Percentiles rank a stretch among this genome's conserved stretches.
phyloP scores from a whole-genome alignment of 2,113 vertebrate genomes.

The Crypturellus undulatus region DNA sequence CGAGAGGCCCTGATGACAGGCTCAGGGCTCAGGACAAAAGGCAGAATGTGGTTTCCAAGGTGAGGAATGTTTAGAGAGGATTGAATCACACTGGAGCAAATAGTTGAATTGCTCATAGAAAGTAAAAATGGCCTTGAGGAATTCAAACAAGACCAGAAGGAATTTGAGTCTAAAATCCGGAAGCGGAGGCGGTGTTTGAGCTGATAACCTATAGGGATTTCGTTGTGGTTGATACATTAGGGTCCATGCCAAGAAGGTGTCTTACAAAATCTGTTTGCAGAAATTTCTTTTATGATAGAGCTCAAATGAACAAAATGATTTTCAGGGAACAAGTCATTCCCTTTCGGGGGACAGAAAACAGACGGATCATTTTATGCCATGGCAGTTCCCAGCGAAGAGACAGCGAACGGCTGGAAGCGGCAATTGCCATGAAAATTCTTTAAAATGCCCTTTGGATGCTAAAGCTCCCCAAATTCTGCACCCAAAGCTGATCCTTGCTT shows the following conservation, averaged over 20 bases:
- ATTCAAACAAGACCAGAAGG: conserved; percentile 10
- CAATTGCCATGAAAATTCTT: neutral
- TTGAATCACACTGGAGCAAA: neutral
- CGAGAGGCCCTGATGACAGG: rapidly evolving
- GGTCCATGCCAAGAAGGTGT: neutral
- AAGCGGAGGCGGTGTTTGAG: neutral
- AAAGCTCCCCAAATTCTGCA: neutral
- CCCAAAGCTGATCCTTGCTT: conserved; percentile 1
- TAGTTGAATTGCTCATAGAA: neutral
- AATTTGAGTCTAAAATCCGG: neutral
- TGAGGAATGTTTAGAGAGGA: neutral
- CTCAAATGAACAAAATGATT: neutral
- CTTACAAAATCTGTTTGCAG: neutral
- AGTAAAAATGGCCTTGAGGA: conserved; percentile 27
- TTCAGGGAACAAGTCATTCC: neutral
- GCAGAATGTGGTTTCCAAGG: neutral
- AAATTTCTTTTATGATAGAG: neutral
- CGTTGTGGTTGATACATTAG: neutral
- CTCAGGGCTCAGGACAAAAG: neutral
- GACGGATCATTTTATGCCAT: neutral
- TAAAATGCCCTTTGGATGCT: neutral
- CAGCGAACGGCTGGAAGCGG: neutral
- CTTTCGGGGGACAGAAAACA: neutral
- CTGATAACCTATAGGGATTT: neutral
- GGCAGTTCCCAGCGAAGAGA: neutral